Conservation (phyloP, 1,140 invertebrate species). For the Leptinotarsa defecta region DNA sequence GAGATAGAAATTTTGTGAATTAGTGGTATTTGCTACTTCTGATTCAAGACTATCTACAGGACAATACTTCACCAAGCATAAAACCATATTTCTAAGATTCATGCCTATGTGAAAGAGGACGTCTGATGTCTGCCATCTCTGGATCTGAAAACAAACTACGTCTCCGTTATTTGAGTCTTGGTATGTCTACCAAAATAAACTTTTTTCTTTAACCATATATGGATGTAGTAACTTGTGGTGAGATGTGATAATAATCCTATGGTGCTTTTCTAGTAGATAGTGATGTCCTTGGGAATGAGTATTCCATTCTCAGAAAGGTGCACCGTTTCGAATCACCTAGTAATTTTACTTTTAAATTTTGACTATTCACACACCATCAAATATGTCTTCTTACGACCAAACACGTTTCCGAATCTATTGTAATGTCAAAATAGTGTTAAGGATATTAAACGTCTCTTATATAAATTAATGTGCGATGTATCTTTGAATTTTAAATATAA, state of each 20-base stretch:
- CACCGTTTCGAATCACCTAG: conserved; percentile 22
- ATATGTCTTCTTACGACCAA: conserved; percentile 26
- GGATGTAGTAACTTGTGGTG: conserved; percentile 38
- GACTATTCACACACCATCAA: conserved; percentile 18
- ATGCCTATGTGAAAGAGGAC: conserved; percentile 14
- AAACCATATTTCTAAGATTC: conserved; percentile 24
- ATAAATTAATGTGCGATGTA: conserved; percentile 26
- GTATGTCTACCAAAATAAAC: conserved; percentile 24
- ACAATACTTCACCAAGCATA: conserved; percentile 37
- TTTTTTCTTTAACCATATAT: conserved; percentile 27
- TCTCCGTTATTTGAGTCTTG: conserved; percentile 26
- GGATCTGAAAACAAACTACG: conserved; percentile 16
- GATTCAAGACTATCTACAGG: conserved; percentile 34
- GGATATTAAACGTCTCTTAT: conserved; percentile 26
- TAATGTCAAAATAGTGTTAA: conserved; percentile 26
- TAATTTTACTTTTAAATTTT: conserved; percentile 19
- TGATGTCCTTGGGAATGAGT: conserved; percentile 29
- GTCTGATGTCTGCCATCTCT: neutral
- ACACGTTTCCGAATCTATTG: conserved; percentile 24
- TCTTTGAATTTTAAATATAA: conserved; percentile 28
- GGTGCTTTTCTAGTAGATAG: conserved; percentile 40
- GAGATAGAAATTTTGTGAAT: conserved; percentile 50
- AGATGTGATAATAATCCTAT: conserved; percentile 45
- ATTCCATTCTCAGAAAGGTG: conserved; percentile 25
- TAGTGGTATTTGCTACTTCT: conserved; percentile 39